Conservation (phyloP, 2,888 invertebrate genomes). For the Chesias legatella region DNA sequence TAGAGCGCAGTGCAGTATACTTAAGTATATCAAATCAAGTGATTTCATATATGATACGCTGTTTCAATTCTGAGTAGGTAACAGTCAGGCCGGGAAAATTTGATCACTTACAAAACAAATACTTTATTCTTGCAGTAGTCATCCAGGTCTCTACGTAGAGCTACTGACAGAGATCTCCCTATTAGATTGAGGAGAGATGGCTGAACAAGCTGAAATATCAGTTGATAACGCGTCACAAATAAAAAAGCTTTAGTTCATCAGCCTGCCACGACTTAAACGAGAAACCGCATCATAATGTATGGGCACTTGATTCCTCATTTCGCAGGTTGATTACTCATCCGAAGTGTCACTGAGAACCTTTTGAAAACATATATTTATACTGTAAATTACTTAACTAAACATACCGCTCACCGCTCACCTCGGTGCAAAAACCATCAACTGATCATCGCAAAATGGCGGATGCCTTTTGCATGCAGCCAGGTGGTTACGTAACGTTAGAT, state of each 20-base stretch:
- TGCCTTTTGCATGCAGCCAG: conserved; percentile 47
- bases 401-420: conserved; percentile 56
- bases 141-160: no score
- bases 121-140: no score
- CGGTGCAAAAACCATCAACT: conserved; percentile 58
- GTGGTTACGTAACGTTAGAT: conserved; percentile 52
- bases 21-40: no score
- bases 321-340: conserved; percentile 30
- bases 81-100: no score
- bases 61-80: no score
- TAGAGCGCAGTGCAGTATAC: no score
- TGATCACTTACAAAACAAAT: no score
- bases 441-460: conserved; percentile 69
- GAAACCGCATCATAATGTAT: conserved; percentile 5
- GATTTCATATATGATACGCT: no score
- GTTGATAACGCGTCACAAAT: conserved; percentile 1
- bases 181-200: no score
- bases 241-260: conserved; percentile 23
- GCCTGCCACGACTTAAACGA: conserved; percentile 21
- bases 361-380: conserved; percentile 38
- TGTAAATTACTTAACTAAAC: conserved; percentile 40
- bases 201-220: no score
- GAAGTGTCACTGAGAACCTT: conserved; percentile 34
- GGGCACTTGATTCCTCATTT: conserved; percentile 32
- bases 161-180: no score